Percentiles rank a stretch among this genome's conserved stretches.
phyloP scores from a whole-genome alignment of 2,888 invertebrate species.

The Ariolimax columbianus region DNA sequence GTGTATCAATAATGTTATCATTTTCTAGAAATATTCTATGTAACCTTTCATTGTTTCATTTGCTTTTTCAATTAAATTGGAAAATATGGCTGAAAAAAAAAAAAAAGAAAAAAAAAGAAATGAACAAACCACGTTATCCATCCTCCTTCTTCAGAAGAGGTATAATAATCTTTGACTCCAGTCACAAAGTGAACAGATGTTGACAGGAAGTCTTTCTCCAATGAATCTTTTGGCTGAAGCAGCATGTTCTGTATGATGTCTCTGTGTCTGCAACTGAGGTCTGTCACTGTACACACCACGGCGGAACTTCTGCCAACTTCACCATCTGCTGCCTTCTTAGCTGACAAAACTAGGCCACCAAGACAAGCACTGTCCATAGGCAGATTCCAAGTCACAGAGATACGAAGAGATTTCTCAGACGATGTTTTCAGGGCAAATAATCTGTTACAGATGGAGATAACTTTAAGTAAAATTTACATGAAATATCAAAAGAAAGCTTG shows the following conservation, averaged over 20 bases:
- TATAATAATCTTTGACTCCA: not conserved
- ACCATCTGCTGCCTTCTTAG: not conserved
- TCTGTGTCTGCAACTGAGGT: not conserved
- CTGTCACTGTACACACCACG: not conserved
- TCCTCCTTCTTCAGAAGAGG: not conserved
- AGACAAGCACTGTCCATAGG: not conserved
- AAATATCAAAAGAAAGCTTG: too few relatives aligned
- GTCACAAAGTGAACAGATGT: constrained; percentile 15
- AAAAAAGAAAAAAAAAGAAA: not conserved
- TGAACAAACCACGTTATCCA: constrained; percentile 22
- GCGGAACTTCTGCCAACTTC: not conserved
- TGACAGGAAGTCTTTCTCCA: not conserved
- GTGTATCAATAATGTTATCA: too few relatives aligned
- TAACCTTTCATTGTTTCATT: too few relatives aligned
- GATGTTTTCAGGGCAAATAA: not conserved
- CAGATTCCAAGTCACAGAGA: constrained; percentile 10
- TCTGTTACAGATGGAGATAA: not conserved
- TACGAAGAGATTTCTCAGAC: not conserved
- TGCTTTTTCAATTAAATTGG: too few relatives aligned
- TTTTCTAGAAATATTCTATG: too few relatives aligned
- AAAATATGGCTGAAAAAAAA: too few relatives aligned
- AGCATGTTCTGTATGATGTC: not conserved
- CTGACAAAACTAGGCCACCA: constrained; percentile 17
- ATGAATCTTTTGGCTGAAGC: not conserved
- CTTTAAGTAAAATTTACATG: too few relatives aligned